phyloP scores from a whole-genome alignment of 2,113 vertebrate species.

The Strigops habroptila region DNA sequence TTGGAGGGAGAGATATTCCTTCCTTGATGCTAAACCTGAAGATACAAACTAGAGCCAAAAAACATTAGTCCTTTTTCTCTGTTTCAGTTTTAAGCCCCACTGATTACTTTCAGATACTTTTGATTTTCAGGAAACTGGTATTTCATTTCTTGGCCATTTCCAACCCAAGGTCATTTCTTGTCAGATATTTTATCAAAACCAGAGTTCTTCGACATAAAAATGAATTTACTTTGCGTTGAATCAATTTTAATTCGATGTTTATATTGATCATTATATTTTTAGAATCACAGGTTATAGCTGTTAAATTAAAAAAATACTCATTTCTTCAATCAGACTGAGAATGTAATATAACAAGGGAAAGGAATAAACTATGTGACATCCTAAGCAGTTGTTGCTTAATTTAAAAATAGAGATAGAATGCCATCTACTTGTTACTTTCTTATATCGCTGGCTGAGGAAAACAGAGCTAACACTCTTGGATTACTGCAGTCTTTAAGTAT shows the following conservation, averaged over 20 bases:
- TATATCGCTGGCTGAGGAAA: conserved; percentile 33
- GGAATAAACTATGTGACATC: neutral
- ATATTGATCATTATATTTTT: neutral
- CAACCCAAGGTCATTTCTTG: neutral
- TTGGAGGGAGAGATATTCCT: neutral
- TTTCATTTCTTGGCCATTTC: neutral
- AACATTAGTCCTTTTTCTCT: neutral
- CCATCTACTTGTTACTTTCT: conserved; percentile 76
- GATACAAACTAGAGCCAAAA: neutral
- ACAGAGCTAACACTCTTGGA: neutral
- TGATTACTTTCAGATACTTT: neutral
- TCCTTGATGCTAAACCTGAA: neutral
- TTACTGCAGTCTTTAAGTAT: neutral
- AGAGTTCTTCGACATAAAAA: neutral
- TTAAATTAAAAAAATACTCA: conserved; percentile 7
- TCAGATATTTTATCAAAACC: neutral
- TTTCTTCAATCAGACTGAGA: conserved; percentile 13
- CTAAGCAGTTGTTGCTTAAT: neutral
- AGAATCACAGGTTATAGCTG: neutral
- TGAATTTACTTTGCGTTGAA: neutral
- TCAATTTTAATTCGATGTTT: conserved; percentile 7
- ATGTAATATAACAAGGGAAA: neutral
- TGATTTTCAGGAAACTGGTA: neutral
- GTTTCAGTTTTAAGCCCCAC: neutral
- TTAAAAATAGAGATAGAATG: conserved; percentile 74